Conservation (phyloP, 2,888 invertebrate genomes). For the Cotesia congregata region DNA sequence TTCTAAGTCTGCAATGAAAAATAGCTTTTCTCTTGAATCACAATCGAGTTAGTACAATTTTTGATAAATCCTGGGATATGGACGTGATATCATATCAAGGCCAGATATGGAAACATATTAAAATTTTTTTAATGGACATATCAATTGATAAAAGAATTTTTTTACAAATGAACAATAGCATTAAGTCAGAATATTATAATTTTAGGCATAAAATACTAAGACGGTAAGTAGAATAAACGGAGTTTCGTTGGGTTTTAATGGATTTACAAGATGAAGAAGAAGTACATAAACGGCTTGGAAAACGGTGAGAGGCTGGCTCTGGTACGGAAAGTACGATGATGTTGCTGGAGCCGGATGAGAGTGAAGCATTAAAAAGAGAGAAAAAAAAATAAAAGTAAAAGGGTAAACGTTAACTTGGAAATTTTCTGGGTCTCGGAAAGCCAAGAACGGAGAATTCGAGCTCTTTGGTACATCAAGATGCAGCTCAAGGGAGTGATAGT, state of each 20-base stretch:
- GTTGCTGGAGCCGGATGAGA: constrained; percentile 25
- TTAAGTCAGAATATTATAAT: neutral
- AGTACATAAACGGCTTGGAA: constrained; percentile 2
- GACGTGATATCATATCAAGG: too few relatives aligned
- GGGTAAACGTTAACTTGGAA: constrained; percentile 32
- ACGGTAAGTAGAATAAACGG: neutral
- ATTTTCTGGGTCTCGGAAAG: constrained; percentile 22
- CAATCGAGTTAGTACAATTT: too few relatives aligned
- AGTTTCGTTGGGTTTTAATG: constrained; percentile 32
- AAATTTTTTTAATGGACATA: too few relatives aligned
- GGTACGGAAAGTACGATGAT: neutral
- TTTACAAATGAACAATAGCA: too few relatives aligned
- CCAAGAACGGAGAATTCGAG: neutral
- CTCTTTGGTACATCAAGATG: constrained; percentile 27
- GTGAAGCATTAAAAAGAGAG: constrained; percentile 20
- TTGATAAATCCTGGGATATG: too few relatives aligned
- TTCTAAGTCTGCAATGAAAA: neutral
- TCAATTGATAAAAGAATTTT: too few relatives aligned
- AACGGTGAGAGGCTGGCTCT: neutral
- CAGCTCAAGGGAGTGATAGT: constrained; percentile 20
- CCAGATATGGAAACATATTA: too few relatives aligned
- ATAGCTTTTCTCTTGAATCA: neutral
- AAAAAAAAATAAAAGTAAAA: constrained; percentile 8
- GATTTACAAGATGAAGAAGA: constrained; percentile 35
- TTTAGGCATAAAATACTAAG: neutral